Evolutionary conservation across 2,888 invertebrate genomes (phyloP).

Genomic region (Pristionchus japonicus): DNA sequence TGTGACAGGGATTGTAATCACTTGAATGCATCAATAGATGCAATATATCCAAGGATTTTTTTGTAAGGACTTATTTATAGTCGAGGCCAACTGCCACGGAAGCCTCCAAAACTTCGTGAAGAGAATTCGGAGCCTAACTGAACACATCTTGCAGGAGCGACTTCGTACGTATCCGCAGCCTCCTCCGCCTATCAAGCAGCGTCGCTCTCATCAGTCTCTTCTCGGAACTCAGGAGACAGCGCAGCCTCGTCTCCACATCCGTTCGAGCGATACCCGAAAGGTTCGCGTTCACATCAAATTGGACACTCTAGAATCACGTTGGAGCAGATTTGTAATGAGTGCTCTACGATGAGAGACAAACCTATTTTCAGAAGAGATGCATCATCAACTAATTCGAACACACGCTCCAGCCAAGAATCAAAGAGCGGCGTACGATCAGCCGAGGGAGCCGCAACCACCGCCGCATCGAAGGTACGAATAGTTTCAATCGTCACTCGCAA

Average conservation of each 20-base stretch:
- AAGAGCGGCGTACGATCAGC: not conserved
- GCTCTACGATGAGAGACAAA: no score
- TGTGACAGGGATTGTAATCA: no score
- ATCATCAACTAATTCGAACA: not conserved
- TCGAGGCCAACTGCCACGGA: no score
- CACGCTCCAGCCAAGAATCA: not conserved
- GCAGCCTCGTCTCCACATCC: not conserved
- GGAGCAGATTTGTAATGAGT: no score
- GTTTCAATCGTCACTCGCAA: no score
- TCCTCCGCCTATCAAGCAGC: conserved; percentile 23
- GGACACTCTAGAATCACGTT: no score
- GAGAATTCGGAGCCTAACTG: no score
- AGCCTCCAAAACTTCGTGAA: no score
- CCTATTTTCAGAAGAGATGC: conserved; percentile 1
- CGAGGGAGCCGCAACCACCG: not conserved
- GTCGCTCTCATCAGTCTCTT: not conserved
- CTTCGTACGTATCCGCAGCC: not conserved
- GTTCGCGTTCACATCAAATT: no score
- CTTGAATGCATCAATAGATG: no score
- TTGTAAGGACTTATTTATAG: no score
- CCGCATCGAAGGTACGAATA: conserved; percentile 30
- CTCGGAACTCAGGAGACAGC: not conserved
- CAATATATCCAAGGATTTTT: no score
- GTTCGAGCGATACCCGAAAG: not conserved
- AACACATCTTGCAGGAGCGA: not conserved